A percentile compares a stretch with the other conserved stretches of the same genome.
phyloP scores from a whole-genome alignment of 1,140 invertebrate species.

The Cotesia glomerata region DNA sequence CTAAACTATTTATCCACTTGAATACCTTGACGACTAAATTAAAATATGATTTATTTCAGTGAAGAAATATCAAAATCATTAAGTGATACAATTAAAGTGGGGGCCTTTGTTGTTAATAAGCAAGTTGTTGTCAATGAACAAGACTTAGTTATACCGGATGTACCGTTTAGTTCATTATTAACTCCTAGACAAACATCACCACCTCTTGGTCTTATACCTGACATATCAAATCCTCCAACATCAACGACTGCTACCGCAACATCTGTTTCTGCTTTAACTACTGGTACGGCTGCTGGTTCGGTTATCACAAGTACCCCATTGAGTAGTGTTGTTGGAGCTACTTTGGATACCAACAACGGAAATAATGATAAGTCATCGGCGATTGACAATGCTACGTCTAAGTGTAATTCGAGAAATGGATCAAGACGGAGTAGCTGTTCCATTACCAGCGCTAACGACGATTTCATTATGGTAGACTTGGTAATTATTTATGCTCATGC shows the following conservation, averaged over 20 bases:
- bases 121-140: slow-evolving; percentile 64
- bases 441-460: slow-evolving; percentile 68
- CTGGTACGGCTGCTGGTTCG: slow-evolving; percentile 25
- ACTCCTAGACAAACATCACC: slow-evolving; percentile 57
- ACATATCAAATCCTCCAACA: slow-evolving; percentile 9
- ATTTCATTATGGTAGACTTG: slow-evolving; percentile 80
- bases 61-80: slow-evolving; percentile 67
- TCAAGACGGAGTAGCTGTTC: slow-evolving; percentile 63
- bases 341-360: slow-evolving; percentile 60
- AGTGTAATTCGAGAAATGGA: slow-evolving; percentile 57
- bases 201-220: slow-evolving; percentile 40
- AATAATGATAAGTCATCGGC: slow-evolving; percentile 52
- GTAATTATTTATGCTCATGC: slow-evolving; percentile 61
- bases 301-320: slow-evolving; percentile 16
- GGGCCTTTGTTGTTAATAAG: slow-evolving; percentile 73
- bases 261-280: slow-evolving; percentile 10
- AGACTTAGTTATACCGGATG: slow-evolving; percentile 69
- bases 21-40: slow-evolving; percentile 12
- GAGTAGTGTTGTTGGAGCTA: slow-evolving; percentile 28
- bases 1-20: slow-evolving; percentile 8
- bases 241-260: slow-evolving; percentile 25
- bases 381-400: slow-evolving; percentile 52
- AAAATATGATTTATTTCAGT: slow-evolving; percentile 53
- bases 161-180: slow-evolving; percentile 73
- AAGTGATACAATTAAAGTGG: slow-evolving; percentile 72